Evolutionary conservation across 2,113 vertebrate species (phyloP).

Genomic region (Dasyprocta punctata): DNA sequence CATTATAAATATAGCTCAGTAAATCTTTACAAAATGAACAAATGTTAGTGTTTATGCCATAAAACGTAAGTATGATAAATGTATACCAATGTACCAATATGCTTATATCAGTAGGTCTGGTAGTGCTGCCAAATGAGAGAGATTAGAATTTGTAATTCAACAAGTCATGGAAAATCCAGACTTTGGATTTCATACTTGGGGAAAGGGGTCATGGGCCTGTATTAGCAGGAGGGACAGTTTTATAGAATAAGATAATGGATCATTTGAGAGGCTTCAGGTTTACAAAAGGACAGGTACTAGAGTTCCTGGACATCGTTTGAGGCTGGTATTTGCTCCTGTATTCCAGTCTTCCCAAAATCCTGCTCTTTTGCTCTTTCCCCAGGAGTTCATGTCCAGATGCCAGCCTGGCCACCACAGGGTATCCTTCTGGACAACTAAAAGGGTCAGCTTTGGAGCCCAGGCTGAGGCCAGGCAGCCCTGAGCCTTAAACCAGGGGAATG

Average conservation of each 20-base stretch:
- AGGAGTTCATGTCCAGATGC: constrained; percentile 67
- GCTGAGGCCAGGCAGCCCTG: not conserved
- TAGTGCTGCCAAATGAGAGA: not conserved
- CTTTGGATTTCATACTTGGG: not conserved
- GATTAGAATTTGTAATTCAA: not conserved
- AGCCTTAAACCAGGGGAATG: constrained; percentile 58
- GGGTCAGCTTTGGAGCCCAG: not conserved
- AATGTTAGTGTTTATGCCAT: not conserved
- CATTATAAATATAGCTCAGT: not conserved
- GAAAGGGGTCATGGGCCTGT: not conserved
- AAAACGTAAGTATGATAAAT: not conserved
- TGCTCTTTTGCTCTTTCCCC: constrained; percentile 45
- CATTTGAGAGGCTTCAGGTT: not conserved
- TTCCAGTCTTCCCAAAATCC: not conserved
- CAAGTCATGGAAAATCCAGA: not conserved
- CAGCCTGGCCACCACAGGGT: not conserved
- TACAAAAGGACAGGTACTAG: not conserved
- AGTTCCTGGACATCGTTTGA: not conserved
- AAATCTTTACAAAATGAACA: not conserved
- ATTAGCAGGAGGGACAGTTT: not conserved
- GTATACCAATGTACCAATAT: not conserved
- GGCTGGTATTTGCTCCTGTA: not conserved
- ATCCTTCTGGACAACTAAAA: constrained; percentile 57
- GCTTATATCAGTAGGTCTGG: not conserved
- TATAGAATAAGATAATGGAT: fast-evolving